phyloP scores from a whole-genome alignment of 53 echinoderm and acorn worm species.

The Zoroaster sp. region DNA sequence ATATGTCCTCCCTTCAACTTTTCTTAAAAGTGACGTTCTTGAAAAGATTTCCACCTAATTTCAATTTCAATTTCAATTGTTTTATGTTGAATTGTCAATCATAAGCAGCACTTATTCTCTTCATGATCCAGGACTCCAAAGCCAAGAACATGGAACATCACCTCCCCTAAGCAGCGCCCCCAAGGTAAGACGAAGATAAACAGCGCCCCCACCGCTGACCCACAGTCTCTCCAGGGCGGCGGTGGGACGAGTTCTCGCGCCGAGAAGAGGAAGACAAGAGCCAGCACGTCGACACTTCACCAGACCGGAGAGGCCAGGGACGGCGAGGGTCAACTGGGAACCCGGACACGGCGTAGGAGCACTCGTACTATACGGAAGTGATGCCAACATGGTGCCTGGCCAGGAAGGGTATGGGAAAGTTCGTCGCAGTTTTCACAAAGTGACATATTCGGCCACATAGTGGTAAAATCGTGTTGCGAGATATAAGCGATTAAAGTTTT shows the following conservation, averaged over 20 bases:
- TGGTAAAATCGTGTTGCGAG: too few species aligned
- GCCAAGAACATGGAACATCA: constrained; percentile 78
- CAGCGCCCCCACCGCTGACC: background rate
- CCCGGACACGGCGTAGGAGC: background rate
- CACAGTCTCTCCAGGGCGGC: background rate
- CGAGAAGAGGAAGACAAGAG: background rate
- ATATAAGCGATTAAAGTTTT: too few species aligned
- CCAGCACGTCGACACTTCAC: background rate
- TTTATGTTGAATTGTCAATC: too few species aligned
- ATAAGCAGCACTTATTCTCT: background rate
- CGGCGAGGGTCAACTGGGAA: background rate
- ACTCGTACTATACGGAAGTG: background rate
- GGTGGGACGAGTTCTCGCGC: background rate
- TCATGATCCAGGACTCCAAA: constrained; percentile 60
- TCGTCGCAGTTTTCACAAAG: too few species aligned
- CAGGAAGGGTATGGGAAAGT: too few species aligned
- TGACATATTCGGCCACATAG: too few species aligned
- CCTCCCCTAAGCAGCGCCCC: constrained; percentile 17
- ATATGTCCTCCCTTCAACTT: too few species aligned
- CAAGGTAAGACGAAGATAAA: background rate
- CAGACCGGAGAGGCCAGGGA: background rate
- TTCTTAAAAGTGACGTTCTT: too few species aligned
- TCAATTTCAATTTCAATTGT: too few species aligned
- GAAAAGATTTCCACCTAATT: too few species aligned
- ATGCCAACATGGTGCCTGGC: background rate